Evolutionary conservation across 2,113 vertebrate species (phyloP).

Genomic region (Campylomormyrus tamandua): DNA sequence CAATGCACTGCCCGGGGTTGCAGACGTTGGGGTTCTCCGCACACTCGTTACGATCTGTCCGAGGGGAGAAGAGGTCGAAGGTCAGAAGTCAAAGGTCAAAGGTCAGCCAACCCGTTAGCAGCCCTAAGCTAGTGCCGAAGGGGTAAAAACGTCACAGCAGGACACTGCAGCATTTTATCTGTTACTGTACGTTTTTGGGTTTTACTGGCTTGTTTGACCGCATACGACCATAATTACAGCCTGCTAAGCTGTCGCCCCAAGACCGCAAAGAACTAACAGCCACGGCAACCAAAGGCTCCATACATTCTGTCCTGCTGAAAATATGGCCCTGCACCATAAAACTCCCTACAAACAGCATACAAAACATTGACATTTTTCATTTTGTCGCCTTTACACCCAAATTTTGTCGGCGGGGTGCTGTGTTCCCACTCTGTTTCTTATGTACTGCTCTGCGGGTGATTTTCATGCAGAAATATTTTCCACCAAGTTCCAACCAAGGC

Average conservation of each 20-base stretch:
- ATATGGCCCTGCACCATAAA: background rate
- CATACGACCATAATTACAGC: background rate
- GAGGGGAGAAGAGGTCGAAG: constrained; percentile 16
- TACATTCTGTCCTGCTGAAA: background rate
- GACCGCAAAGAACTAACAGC: background rate
- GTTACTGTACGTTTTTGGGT: background rate
- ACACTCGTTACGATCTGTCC: constrained; percentile 91
- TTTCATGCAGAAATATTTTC: constrained; percentile 5
- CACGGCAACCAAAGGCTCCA: background rate
- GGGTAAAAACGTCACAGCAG: background rate
- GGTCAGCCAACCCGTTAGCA: background rate
- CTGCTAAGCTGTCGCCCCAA: background rate
- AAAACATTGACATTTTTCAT: background rate
- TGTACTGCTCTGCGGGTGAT: background rate
- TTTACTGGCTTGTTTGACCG: background rate
- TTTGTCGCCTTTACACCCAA: background rate
- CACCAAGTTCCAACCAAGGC: background rate
- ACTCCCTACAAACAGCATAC: background rate
- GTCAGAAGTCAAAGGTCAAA: background rate
- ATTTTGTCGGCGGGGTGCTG: background rate
- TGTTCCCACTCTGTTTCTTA: background rate
- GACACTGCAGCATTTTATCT: background rate
- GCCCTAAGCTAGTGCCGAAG: background rate
- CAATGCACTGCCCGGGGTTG: constrained; percentile 87
- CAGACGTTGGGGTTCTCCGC: constrained; percentile 82